Percentiles rank a stretch among this genome's conserved stretches.
Evolutionary conservation across 2,797 vertebrate genomes (phyloP).

Genomic region (Xenentodon cancila): DNA sequence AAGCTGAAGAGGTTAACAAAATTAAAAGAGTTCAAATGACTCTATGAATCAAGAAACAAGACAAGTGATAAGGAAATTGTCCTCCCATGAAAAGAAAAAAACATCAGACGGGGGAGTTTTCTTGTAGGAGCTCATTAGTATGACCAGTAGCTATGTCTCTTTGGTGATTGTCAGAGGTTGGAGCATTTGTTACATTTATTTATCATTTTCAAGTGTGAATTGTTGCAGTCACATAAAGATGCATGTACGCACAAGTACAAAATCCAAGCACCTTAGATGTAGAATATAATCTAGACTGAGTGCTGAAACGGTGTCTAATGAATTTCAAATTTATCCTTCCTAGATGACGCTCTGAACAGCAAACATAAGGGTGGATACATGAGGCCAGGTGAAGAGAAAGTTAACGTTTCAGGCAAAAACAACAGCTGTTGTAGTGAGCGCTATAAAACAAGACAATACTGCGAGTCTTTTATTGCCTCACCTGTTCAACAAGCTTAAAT

Average conservation of each 20-base stretch:
- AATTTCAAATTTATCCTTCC: too few species aligned
- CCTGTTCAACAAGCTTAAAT: neutral
- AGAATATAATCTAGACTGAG: too few species aligned
- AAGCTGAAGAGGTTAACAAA: slow-evolving; percentile 15
- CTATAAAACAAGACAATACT: neutral
- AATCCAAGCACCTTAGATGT: too few species aligned
- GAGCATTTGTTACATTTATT: neutral
- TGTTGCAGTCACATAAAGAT: neutral
- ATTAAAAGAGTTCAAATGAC: slow-evolving; percentile 16
- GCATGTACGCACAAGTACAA: neutral
- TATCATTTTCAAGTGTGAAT: neutral
- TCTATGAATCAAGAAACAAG: slow-evolving; percentile 21
- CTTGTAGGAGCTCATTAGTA: neutral
- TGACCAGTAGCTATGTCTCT: neutral
- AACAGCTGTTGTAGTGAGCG: neutral
- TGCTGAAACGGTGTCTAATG: too few species aligned
- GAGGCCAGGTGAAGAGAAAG: neutral
- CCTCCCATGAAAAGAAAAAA: neutral
- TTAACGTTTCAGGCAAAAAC: neutral
- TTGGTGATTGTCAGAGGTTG: neutral
- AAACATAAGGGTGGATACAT: neutral
- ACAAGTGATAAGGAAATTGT: neutral
- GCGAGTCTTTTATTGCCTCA: neutral
- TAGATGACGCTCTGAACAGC: too few species aligned
- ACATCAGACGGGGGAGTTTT: neutral